Evolutionary conservation across 1,140 invertebrate genomes (phyloP).

Genomic region (Pseudobourletiella spinata): DNA sequence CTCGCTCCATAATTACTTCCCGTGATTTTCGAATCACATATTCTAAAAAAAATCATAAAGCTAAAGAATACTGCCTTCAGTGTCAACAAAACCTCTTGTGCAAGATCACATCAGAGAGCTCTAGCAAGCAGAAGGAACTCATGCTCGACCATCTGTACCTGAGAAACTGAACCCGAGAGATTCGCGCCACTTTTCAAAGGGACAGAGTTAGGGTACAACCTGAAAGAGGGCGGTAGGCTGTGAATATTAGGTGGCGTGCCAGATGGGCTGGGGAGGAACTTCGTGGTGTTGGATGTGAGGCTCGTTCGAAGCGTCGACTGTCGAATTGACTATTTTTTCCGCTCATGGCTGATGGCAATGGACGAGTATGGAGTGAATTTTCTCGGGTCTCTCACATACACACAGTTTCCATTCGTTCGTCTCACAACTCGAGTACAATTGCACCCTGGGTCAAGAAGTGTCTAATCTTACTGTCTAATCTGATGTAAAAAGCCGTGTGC

Average conservation of each 20-base stretch:
- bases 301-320: not conserved
- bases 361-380: not conserved
- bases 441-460: not conserved
- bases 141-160: no score
- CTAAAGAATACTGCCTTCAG: no score
- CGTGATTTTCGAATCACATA: no score
- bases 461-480: not conserved
- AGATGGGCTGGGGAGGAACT: not conserved
- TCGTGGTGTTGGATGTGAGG: not conserved
- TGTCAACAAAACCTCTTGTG: no score
- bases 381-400: not conserved
- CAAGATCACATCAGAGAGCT: no score
- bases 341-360: not conserved
- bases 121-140: no score
- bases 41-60: no score
- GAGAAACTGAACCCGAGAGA: no score
- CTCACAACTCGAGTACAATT: not conserved
- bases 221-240: not conserved
- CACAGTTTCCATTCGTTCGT: not conserved
- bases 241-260: not conserved
- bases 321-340: not conserved
- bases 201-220: not conserved
- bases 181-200: no score
- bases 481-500: not conserved
- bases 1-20: no score